Evolutionary conservation across 2,797 vertebrate species (phyloP).

Genomic region (Lagorchestes hirsutus): DNA sequence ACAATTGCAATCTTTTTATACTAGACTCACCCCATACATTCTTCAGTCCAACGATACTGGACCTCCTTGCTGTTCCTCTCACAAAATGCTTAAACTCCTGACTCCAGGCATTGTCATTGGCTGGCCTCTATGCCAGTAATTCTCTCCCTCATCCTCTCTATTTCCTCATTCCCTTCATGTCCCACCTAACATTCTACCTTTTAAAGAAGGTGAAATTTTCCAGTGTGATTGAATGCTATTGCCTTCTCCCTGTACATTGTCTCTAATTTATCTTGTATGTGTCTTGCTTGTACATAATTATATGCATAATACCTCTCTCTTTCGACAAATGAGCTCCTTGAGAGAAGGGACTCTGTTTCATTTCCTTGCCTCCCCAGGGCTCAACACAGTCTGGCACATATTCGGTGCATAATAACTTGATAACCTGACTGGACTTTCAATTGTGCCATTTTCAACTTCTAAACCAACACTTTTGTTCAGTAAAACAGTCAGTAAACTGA

Average conservation of each 20-base stretch:
- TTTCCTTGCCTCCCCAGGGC: not conserved
- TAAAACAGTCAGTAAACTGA: constrained; percentile 26
- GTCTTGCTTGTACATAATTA: not conserved
- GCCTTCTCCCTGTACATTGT: not conserved
- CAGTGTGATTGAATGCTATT: not conserved
- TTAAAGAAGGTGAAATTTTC: no score
- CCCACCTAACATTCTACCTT: no score
- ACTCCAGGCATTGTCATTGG: no score
- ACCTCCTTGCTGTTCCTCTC: no score
- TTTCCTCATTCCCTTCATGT: no score
- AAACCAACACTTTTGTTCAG: not conserved
- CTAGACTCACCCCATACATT: no score
- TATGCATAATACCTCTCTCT: not conserved
- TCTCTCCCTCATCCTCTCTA: no score
- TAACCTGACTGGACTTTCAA: constrained; percentile 37
- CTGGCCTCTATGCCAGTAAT: no score
- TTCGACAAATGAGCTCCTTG: not conserved
- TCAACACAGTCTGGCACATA: not conserved
- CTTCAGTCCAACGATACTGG: no score
- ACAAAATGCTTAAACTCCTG: no score
- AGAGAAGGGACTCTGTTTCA: not conserved
- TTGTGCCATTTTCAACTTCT: not conserved
- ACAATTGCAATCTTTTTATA: no score
- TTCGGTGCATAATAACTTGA: not conserved
- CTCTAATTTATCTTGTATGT: not conserved